These are phyloP conservation scores for Lasioglossum figueresi DNA, from an alignment of 2,888 invertebrate genomes.

Conservation along the genomic window DNA sequence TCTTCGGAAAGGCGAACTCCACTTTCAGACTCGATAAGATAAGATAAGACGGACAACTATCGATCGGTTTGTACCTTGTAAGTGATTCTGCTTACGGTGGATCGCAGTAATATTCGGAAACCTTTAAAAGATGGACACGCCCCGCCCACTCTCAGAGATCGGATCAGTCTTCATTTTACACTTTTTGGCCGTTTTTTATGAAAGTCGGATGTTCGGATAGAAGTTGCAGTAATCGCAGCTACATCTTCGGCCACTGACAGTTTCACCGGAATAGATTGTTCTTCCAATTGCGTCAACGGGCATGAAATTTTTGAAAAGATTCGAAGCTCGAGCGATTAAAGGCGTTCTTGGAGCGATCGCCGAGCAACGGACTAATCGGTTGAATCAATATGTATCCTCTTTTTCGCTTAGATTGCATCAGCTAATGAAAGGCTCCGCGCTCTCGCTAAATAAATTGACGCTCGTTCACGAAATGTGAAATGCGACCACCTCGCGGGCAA, in stretches of 20 bases:
- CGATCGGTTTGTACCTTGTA: background rate
- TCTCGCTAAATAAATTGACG: slow-evolving; percentile 6
- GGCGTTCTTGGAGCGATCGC: background rate
- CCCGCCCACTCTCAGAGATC: background rate
- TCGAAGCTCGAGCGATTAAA: background rate
- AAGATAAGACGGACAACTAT: background rate
- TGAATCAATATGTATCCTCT: background rate
- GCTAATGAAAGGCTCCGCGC: background rate
- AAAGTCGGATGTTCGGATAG: slow-evolving; percentile 6
- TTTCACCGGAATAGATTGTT: background rate
- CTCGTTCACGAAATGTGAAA: slow-evolving; percentile 10
- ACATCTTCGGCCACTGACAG: too few relatives aligned
- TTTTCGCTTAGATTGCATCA: background rate
- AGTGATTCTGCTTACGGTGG: too few relatives aligned
- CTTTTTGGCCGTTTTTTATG: slow-evolving; percentile 11
- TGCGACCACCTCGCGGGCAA: background rate
- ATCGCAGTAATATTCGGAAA: too few relatives aligned
- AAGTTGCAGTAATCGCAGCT: background rate
- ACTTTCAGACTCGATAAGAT: slow-evolving; percentile 28
- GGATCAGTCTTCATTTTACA: background rate
- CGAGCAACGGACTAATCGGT: background rate
- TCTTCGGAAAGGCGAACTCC: slow-evolving; percentile 13
- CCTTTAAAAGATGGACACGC: too few relatives aligned
- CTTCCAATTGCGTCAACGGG: background rate
- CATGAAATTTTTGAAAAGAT: background rate